Evolutionary conservation across 1,140 invertebrate species (phyloP), one percentile per base, ranked within the genome.

Genomic region (Rhagoletis zephyria): DNA sequence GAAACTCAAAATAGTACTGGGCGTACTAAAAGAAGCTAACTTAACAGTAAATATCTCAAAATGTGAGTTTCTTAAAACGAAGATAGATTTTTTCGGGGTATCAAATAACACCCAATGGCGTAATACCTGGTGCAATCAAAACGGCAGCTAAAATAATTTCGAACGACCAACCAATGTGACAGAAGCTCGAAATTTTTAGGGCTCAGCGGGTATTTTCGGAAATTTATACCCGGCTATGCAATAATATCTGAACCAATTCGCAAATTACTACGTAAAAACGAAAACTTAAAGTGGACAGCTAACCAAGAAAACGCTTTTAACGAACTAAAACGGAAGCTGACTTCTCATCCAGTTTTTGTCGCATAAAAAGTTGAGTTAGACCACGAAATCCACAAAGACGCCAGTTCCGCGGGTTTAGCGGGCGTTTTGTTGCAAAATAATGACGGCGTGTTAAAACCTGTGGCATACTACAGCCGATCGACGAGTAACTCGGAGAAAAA

Each of bases 281-380:
- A 67, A 67, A 12, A n/a, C 5, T 67, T 67, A 6, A 42, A 7
- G 30, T 40, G 65, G 65, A 7, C 65, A 67, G 12, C 30, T 40
- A 30, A 67, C 6, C 65, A 67, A 67, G 65, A 67, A 67, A 40
- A 12, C 6, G 65, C 65, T n/a, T 67, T 40, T 67, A 67, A 67
- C 6, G 12, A 67, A 67, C n/a, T 67, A 12, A 67, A 67, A 40
- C 30, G 19, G 16, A 40, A 40, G 30, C 12, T 67, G 40, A 16
- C 12, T 4, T 67, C 65, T 40, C 65, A 30, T 40, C 65, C 65
- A 7, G 65, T 67, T 4, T 40, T 67, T 4, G 40, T 16, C 7
- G 65, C n/a, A 30, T 30, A 30, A 30, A 30, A 30, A 30, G 30
- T 30, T 30, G 30, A 30, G 30, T 30, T 30, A 65, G 16, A 14